Conservation (phyloP, 2,888 invertebrate genomes). For the Eilema sororculum region DNA sequence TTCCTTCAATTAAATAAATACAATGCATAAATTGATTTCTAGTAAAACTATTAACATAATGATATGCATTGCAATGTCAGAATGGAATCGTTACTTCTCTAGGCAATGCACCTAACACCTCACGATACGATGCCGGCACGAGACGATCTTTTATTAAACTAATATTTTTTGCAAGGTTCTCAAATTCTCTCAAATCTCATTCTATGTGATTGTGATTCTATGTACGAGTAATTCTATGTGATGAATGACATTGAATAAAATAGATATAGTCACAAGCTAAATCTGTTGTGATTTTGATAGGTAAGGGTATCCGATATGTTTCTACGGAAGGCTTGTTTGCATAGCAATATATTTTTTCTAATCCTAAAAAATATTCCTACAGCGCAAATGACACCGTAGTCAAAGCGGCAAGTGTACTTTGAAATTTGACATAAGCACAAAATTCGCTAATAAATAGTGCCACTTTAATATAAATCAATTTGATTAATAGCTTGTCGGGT, state of each 20-base stretch:
- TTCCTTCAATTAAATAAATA: no score
- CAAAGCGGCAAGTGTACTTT: background rate
- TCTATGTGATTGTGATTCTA: no score
- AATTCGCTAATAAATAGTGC: background rate
- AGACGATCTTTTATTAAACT: background rate
- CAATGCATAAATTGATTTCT: constrained; percentile 45
- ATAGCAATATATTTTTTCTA: background rate
- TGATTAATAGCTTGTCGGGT: constrained; percentile 15
- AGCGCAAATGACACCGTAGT: background rate
- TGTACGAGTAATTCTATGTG: no score
- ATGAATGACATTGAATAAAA: no score
- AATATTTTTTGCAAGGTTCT: background rate
- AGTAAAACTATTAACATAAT: constrained; percentile 41
- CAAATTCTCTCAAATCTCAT: no score
- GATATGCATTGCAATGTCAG: constrained; percentile 8
- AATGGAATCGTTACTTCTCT: constrained; percentile 20
- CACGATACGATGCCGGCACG: constrained; percentile 4
- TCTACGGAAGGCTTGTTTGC: no score
- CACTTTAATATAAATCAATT: constrained; percentile 6
- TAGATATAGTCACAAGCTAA: no score
- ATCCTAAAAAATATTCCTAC: background rate
- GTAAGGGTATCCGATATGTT: no score
- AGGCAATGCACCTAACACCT: background rate
- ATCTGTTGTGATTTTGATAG: no score
- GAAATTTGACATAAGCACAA: background rate